Base-by-base conservation (phyloP, 1,140 invertebrate species). In the Aphelinus atriplicis region DNA sequence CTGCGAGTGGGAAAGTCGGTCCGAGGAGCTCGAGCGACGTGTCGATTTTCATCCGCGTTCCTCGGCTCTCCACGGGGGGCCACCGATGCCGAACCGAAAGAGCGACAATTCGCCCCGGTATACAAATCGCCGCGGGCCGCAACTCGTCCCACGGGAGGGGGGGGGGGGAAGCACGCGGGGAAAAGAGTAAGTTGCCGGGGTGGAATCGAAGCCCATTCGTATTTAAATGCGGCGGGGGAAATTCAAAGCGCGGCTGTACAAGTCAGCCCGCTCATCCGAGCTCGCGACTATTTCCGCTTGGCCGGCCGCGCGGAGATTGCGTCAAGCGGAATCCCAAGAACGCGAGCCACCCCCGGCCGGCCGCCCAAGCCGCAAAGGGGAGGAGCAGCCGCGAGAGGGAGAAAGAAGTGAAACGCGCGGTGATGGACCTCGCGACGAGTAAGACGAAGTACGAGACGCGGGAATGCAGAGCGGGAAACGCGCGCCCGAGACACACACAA, bases 131-230 rank as follows among this genome's bases (percentile, higher is more conserved):
- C 26, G 26, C 26, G 26, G 26, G 26, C 26, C 26, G 26, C 26
- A 26, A 26, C 26, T 26, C 26, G 26, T 26, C 26, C 26, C 26
- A 26, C 26, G 26, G 26, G 26, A 26, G 26, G 26, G 26, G 26
- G 26, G 26, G 26, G 26, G 26, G 26, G 26, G 26, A 26, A 26
- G 26, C 26, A 26, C 26, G 26, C 26, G 26, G 26, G 26, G 26
- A 26, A 26, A 26, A 26, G 26, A 26, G 26, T 26, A 26, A 26
- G 26, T 26, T 26, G 26, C 26, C 26, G 26, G 26, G 26, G 60
- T 47, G 71, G 56, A 76, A 79, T 79, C 77, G 76, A 63, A 79
- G 68, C 45, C 65, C 58, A 78, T 78, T 79, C 77, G 77, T 62
- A 79, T 79, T 79, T 76, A 78, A 77, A 79, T 79, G 72, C 70